These are phyloP conservation scores for Melanotaenia boesemani DNA, from an alignment of 2,797 vertebrate species.

Conservation along the genomic window DNA sequence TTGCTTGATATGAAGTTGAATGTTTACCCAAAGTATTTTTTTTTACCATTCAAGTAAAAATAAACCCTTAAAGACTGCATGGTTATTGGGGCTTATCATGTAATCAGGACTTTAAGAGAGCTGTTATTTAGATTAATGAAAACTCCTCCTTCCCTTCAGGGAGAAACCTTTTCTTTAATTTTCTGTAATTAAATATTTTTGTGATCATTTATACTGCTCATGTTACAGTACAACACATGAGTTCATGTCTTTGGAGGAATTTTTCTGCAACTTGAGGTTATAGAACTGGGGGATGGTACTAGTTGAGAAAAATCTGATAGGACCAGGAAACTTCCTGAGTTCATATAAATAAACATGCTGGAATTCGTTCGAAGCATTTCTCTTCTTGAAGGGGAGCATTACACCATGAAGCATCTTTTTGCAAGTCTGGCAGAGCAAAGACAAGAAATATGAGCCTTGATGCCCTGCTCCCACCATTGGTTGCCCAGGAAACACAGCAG, in stretches of 20 bases:
- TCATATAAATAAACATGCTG: too few species aligned
- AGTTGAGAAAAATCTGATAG: too few species aligned
- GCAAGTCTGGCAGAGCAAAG: background rate
- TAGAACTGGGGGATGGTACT: too few species aligned
- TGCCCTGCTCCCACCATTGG: too few species aligned
- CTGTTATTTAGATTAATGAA: too few species aligned
- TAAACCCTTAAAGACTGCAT: background rate
- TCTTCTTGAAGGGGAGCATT: too few species aligned
- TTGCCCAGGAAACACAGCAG: background rate
- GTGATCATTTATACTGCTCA: background rate
- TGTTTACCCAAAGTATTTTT: conserved; percentile 1
- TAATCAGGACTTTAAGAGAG: background rate
- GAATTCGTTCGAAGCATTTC: background rate
- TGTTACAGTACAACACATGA: too few species aligned
- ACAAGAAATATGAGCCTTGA: background rate
- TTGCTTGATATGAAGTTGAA: conserved; percentile 31
- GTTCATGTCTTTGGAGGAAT: background rate
- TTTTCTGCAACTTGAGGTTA: background rate
- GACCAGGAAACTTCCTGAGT: background rate
- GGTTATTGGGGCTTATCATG: background rate
- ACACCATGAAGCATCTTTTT: background rate
- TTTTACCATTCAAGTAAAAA: background rate
- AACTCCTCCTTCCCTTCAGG: too few species aligned
- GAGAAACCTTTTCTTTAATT: too few species aligned
- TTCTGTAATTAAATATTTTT: background rate